Percentiles rank a stretch among this genome's conserved stretches.
Conservation (phyloP, 1,140 invertebrate species). For the Tyrophagus putrescentiae region DNA sequence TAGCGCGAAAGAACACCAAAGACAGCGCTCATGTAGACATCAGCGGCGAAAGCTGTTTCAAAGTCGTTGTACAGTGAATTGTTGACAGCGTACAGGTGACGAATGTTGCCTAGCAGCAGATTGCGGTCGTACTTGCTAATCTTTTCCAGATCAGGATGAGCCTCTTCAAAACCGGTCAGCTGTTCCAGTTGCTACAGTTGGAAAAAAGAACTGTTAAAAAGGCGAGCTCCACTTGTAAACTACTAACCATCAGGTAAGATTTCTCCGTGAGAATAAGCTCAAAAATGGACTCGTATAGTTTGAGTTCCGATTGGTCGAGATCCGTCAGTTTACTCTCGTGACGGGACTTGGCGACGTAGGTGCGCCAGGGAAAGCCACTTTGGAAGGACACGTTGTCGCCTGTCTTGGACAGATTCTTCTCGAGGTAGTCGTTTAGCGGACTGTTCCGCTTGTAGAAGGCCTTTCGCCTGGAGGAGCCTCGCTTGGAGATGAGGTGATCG, state of each 20-base stretch:
- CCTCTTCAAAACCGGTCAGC: not conserved
- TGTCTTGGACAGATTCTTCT: not conserved
- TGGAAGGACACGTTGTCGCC: not conserved
- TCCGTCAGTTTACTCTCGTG: not conserved
- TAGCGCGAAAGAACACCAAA: not conserved
- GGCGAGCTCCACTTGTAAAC: not conserved
- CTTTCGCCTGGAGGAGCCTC: slow-evolving; percentile 3
- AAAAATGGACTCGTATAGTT: slow-evolving; percentile 9
- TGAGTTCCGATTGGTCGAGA: not conserved
- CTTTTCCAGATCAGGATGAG: not conserved
- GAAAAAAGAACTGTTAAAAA: not conserved
- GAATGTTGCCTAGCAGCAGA: slow-evolving; percentile 2
- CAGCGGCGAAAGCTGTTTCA: not conserved
- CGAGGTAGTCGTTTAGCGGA: not conserved
- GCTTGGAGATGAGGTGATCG: too few relatives aligned
- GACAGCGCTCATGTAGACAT: not conserved
- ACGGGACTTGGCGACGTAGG: not conserved
- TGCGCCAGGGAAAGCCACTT: not conserved
- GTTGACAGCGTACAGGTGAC: not conserved
- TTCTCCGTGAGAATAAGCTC: slow-evolving; percentile 14
- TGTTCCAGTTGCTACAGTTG: not conserved
- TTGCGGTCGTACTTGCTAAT: not conserved
- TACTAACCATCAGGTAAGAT: slow-evolving; percentile 1
- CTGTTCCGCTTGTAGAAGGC: not conserved
- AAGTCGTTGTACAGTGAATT: not conserved